Conservation (phyloP, 2,797 vertebrate genomes). For the Melanogrammus aeglefinus region DNA sequence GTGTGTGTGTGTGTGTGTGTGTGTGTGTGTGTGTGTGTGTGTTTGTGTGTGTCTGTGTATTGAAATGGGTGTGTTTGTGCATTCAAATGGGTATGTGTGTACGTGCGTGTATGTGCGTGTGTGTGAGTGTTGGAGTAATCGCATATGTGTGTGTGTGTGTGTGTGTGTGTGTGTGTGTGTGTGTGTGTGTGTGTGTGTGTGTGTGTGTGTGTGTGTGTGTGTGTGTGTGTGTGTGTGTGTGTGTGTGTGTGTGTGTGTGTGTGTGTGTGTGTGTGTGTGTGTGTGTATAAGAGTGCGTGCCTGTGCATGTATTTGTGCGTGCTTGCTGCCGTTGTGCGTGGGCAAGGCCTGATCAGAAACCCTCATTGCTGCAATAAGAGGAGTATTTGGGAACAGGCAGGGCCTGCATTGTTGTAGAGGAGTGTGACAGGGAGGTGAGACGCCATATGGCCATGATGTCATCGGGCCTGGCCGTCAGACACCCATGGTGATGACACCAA, state of each 20-base stretch:
- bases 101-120: background rate
- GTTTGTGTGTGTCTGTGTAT: background rate
- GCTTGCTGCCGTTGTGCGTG: constrained; percentile 5
- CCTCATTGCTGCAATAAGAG: constrained; percentile 56
- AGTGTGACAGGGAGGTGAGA: constrained; percentile 75
- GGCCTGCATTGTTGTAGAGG: constrained; percentile 62
- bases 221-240: background rate
- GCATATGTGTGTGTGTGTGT: background rate
- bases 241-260: too few species aligned
- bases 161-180: too few species aligned
- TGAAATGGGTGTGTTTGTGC: too few species aligned
- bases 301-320: too few species aligned
- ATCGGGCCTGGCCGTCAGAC: constrained; percentile 71
- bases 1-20: background rate
- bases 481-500: constrained; percentile 51
- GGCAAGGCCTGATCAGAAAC: constrained; percentile 57
- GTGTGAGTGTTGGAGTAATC: background rate
- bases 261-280: too few species aligned
- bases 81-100: background rate
- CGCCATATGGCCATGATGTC: constrained; percentile 77
- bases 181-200: background rate
- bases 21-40: background rate
- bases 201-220: background rate
- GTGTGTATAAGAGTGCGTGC: too few species aligned
- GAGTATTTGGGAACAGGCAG: constrained; percentile 71